Base-by-base conservation (phyloP, 1,140 invertebrate genomes). In the Ostrea denselamellosa region DNA sequence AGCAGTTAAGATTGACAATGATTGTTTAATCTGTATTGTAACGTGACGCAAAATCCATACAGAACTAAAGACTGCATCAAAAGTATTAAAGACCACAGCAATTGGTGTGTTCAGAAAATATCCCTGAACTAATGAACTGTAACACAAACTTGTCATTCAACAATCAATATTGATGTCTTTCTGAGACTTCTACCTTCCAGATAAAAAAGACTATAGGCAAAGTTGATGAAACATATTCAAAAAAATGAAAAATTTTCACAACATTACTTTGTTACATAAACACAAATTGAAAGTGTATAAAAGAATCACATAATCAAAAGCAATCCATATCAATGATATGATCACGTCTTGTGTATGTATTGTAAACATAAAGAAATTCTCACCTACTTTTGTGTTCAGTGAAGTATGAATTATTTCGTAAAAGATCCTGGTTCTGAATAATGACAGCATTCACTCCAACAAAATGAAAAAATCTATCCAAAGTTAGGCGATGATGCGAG, bases 111-210 rank as follows among this genome's bases (percentile, higher is more conserved):
- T 12, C 22, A 22, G 28, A 77, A 77, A 77, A 77, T 77, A 77
- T 25, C 68, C 68, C 0, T 77, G 25, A 77, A 25, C 22, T 77
- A 77, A 77, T 77, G 68, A 77, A 28, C 68, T 77, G 68, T 22
- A 77, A 77, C 17, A 34, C 28, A 25, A 25, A 22, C 28, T 12
- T 77, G 68, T 77, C 68, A 77, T 25, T 28, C 12, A 14, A 34
- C 12, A 17, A 77, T 77, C 68, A 34, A 77, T 77, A 77, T 77
- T 25, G 10, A 77, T 8, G 68, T 34, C 22, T 34, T 34, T 14
- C 25, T 28, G 25, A 25, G 9, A 77, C 28, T 44, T 44, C 5
- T 44, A 44, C 34, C 34, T 44, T 44, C 34, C 34, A 44, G 34
- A 44, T 44, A 5, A 44, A 2, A 44, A 44, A 44, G 5, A 44